phyloP scores from a whole-genome alignment of 2,888 invertebrate genomes.

The Slavum lentiscoides region DNA sequence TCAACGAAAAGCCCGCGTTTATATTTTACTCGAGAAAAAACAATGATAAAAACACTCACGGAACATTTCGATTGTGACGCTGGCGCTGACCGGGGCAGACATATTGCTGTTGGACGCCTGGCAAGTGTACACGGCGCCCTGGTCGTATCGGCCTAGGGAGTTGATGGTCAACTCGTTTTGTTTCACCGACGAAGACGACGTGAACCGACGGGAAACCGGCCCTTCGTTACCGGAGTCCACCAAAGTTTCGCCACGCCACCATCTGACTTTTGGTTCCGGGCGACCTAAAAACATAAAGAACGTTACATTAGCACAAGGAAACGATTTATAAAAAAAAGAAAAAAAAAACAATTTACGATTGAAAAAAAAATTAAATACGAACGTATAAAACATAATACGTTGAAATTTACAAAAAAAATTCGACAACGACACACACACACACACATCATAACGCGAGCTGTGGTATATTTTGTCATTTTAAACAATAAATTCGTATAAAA shows the following conservation, averaged over 20 bases:
- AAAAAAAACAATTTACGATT: too few relatives aligned
- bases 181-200: slow-evolving; percentile 61
- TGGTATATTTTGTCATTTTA: too few relatives aligned
- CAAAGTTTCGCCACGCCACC: slow-evolving; percentile 74
- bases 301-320: too few relatives aligned
- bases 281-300: slow-evolving; percentile 63
- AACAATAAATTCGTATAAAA: too few relatives aligned
- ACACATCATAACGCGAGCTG: too few relatives aligned
- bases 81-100: slow-evolving; percentile 69
- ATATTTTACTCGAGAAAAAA: too few relatives aligned
- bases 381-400: too few relatives aligned
- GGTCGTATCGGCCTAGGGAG: slow-evolving; percentile 68
- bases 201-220: slow-evolving; percentile 58
- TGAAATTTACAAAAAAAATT: too few relatives aligned
- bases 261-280: slow-evolving; percentile 73
- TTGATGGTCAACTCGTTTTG: slow-evolving; percentile 63
- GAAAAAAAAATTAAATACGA: too few relatives aligned
- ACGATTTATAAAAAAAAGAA: too few relatives aligned
- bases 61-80: slow-evolving; percentile 72
- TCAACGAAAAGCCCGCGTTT: too few relatives aligned
- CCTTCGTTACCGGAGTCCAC: slow-evolving; percentile 66
- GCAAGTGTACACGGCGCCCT: slow-evolving; percentile 72
- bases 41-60: slow-evolving; percentile 60
- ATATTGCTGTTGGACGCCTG: slow-evolving; percentile 73
- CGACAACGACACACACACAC: too few relatives aligned